These are phyloP conservation scores for Acipenser transmontanus DNA, from an alignment of 2,797 vertebrate genomes.

Conservation along the genomic window DNA sequence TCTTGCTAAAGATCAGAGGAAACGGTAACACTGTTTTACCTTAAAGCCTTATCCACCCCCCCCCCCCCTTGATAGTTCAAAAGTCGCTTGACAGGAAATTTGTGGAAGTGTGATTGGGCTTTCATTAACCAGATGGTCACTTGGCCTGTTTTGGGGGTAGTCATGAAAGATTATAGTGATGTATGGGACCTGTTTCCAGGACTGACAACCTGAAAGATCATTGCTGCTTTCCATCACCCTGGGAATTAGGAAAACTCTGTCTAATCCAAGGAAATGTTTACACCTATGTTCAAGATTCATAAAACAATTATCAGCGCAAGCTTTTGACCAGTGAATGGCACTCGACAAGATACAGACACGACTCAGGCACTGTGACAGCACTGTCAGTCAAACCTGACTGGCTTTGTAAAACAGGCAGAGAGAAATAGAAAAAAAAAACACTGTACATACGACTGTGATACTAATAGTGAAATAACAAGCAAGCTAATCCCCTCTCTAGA, in stretches of 20 bases:
- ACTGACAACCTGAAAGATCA: constrained; percentile 1
- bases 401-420: not conserved
- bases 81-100: constrained; percentile 3
- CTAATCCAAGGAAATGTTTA: too few species aligned
- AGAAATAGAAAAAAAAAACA: not conserved
- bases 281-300: too few species aligned
- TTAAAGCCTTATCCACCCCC: not conserved
- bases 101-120: not conserved
- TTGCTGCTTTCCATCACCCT: not conserved
- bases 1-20: too few species aligned
- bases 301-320: too few species aligned
- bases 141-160: too few species aligned
- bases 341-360: too few species aligned
- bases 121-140: not conserved
- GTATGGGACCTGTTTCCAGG: too few species aligned
- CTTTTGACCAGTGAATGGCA: too few species aligned
- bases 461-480: not conserved
- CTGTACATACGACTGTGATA: not conserved
- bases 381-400: constrained; percentile 9
- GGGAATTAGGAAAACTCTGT: too few species aligned
- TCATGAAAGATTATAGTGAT: too few species aligned
- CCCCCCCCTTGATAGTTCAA: not conserved
- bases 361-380: not conserved
- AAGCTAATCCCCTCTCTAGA: too few species aligned
- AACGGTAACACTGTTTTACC: too few species aligned